Evolutionary conservation across 2,797 vertebrate genomes (phyloP).

Genomic region (Acipenser transmontanus): DNA sequence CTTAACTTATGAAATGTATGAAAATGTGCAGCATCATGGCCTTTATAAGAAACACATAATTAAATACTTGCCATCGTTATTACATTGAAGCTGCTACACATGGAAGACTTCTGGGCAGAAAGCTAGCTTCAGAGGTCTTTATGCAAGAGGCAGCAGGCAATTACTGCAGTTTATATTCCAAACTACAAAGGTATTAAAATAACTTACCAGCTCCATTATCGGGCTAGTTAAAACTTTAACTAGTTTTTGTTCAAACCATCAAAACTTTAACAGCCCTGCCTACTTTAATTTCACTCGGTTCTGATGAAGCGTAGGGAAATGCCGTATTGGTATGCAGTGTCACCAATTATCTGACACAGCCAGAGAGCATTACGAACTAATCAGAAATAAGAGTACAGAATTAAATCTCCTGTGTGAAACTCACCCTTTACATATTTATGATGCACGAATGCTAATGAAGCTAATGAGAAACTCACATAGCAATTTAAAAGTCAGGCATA

Average conservation of each 20-base stretch:
- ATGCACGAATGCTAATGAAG: constrained; percentile 75
- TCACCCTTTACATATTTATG: constrained; percentile 83
- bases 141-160: neutral
- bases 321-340: constrained; percentile 71
- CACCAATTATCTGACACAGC: constrained; percentile 75
- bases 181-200: constrained; percentile 46
- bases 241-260: constrained; percentile 56
- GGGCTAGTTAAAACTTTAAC: constrained; percentile 44
- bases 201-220: constrained; percentile 61
- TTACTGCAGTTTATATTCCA: constrained; percentile 8
- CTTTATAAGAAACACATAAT: too few species aligned
- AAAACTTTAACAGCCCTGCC: constrained; percentile 46
- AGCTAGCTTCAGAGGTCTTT: neutral
- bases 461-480: constrained; percentile 69
- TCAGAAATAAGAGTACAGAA: constrained; percentile 75
- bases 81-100: too few species aligned
- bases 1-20: too few species aligned
- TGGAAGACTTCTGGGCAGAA: neutral
- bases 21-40: too few species aligned
- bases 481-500: constrained; percentile 60
- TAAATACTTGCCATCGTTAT: too few species aligned
- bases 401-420: constrained; percentile 68
- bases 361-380: constrained; percentile 71
- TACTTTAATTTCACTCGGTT: constrained; percentile 52
- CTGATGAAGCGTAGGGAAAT: constrained; percentile 68